Evolutionary conservation across 2,797 vertebrate species (phyloP), one percentile per base, ranked within the genome.

Genomic region (Paratrypauchen microcephalus): DNA sequence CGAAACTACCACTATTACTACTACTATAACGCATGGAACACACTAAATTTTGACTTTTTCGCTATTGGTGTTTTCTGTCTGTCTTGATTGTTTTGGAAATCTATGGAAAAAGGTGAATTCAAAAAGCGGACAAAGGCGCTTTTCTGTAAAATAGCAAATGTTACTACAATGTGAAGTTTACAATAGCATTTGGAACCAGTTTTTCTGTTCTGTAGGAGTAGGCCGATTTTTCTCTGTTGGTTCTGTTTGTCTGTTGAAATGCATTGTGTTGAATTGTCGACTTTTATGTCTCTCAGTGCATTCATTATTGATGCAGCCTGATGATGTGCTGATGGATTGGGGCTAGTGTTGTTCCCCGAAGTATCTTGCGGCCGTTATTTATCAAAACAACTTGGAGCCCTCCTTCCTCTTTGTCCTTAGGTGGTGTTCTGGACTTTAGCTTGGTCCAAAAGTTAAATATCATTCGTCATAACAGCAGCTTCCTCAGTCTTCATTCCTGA

Each of bases 231-330:
- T 68, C 36, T 26, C 41, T 21, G 4, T 41, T 73, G 41, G 59
- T 65, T 61, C 52, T 36, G 65, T 82, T 70, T 73, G 71, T 77
- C 66, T 75, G 73, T 70, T 69, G 77, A 74, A 81, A 73, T 41
- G 50, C 57, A 70, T 72, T 62, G 32, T 66, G 71, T 66, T 75
- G 69, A 83, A 72, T 76, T 72, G 65, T 54, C 61, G 59, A 65
- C 70, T 83, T 66, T 76, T 74, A 56, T 65, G 26, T 50, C 75
- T 63, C 60, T 57, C 56, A 73, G 71, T 63, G 61, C 68, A 79
- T 87, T 85, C 6, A 86, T 88, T 86, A 82, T 85, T 86, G 66
- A 90, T 81, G 72, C 39, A 65, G 71, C 68, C 73, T 74, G 63
- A 79, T 87, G 79, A 83, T 83, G 55, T 21, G 1, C 23, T 86